Conservation (phyloP, 30 jellyfish, hydroid and myxozoan species). For the Rhopilema esculentum region DNA sequence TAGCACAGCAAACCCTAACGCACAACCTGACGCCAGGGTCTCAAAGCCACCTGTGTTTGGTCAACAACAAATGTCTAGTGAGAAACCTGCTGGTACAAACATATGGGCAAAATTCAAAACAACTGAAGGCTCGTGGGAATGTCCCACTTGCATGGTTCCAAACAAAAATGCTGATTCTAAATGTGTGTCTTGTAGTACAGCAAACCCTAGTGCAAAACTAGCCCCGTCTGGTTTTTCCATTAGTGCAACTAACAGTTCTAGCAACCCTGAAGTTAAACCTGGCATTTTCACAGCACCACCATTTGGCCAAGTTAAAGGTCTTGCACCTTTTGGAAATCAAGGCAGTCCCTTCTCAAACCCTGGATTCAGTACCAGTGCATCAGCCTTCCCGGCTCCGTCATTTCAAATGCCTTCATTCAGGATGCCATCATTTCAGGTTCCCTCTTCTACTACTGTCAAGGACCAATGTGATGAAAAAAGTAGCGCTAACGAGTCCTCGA, state of each 20-base stretch:
- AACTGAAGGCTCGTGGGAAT: slow-evolving; percentile 1
- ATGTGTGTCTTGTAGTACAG: background rate
- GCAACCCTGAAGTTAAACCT: background rate
- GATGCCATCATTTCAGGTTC: background rate
- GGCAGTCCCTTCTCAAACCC: background rate
- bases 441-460: background rate
- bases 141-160: background rate
- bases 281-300: background rate
- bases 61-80: no score
- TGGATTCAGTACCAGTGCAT: background rate
- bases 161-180: background rate
- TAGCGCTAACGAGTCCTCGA: background rate
- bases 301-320: background rate
- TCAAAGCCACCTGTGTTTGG: background rate
- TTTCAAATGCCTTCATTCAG: slow-evolving; percentile 12
- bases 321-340: background rate
- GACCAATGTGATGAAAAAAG: background rate
- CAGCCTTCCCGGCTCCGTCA: slow-evolving; percentile 10
- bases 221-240: background rate
- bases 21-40: background rate
- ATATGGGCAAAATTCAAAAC: background rate
- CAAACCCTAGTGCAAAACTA: background rate
- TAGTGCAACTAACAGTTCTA: background rate
- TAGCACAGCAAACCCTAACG: slow-evolving; percentile 24
- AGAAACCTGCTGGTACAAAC: no score